Evolutionary conservation across 2,113 vertebrate species (phyloP).

Genomic region (Chaetodon auriga): DNA sequence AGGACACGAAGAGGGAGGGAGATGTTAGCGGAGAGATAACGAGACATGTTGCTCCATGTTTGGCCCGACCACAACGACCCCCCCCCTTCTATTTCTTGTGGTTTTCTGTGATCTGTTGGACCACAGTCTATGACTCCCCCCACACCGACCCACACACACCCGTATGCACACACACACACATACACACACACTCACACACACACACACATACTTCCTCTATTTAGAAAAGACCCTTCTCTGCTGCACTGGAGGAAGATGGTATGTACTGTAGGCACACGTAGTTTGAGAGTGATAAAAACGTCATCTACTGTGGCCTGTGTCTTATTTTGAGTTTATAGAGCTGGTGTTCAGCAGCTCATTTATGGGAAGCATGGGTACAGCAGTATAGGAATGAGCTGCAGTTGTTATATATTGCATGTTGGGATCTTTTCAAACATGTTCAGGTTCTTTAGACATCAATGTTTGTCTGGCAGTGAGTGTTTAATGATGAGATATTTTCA

Average conservation of each 20-base stretch:
- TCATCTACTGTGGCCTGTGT: conserved; percentile 3
- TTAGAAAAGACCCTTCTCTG: conserved; percentile 64
- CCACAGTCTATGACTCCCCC: conserved; percentile 45
- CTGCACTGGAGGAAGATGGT: conserved; percentile 68
- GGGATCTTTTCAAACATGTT: background rate
- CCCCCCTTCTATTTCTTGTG: conserved; percentile 57
- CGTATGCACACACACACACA: conserved; percentile 9
- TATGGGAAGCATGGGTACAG: background rate
- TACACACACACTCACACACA: conserved; percentile 17
- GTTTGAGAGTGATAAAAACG: conserved; percentile 29
- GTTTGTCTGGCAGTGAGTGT: conserved; percentile 4
- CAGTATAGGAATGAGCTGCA: background rate
- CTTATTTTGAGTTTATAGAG: background rate
- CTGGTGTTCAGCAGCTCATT: conserved; percentile 7
- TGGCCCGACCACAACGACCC: conserved; percentile 55
- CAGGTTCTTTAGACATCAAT: background rate
- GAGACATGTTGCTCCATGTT: conserved; percentile 69
- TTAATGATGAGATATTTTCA: conserved; percentile 7
- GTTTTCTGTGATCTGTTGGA: conserved; percentile 77
- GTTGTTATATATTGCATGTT: background rate
- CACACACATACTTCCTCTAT: conserved; percentile 61
- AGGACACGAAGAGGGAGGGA: conserved; percentile 24
- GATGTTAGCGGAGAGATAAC: conserved; percentile 64
- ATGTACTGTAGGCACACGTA: conserved; percentile 61
- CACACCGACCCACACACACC: background rate